phyloP scores from a whole-genome alignment of 2,113 vertebrate genomes.

The Chiloscyllium plagiosum region DNA sequence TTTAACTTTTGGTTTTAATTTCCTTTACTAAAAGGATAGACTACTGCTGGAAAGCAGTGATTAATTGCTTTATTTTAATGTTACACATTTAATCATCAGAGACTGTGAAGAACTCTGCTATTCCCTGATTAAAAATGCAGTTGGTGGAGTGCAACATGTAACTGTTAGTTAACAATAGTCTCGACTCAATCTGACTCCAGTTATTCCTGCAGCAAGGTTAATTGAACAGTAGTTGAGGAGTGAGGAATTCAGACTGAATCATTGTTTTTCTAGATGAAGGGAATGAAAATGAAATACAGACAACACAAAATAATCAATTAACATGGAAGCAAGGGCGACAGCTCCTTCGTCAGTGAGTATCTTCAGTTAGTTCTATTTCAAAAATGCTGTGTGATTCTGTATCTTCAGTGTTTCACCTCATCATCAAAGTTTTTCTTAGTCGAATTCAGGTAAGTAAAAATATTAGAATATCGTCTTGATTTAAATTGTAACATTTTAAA shows the following conservation, averaged over 20 bases:
- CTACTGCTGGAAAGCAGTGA: neutral
- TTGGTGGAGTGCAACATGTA: neutral
- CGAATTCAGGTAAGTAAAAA: neutral
- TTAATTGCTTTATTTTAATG: neutral
- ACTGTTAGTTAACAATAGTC: neutral
- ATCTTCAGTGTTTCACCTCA: neutral
- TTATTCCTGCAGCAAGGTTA: neutral
- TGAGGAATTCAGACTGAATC: slow-evolving; percentile 6
- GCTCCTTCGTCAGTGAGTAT: slow-evolving; percentile 90
- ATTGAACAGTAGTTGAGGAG: neutral
- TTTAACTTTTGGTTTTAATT: neutral
- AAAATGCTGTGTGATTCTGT: neutral
- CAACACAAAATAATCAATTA: slow-evolving; percentile 88
- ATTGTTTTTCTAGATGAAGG: slow-evolving; percentile 77
- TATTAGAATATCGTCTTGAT: neutral
- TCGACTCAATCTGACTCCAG: neutral
- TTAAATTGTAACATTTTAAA: neutral
- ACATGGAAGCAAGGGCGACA: slow-evolving; percentile 98
- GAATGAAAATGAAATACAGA: slow-evolving; percentile 82
- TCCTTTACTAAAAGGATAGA: neutral
- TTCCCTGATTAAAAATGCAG: neutral
- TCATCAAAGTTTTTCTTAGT: neutral
- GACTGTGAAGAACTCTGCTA: neutral
- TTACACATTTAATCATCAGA: neutral
- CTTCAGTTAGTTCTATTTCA: neutral